Evolutionary conservation across 2,888 invertebrate species (phyloP), one percentile per base, ranked within the genome.

Genomic region (Eretmocerus hayati): DNA sequence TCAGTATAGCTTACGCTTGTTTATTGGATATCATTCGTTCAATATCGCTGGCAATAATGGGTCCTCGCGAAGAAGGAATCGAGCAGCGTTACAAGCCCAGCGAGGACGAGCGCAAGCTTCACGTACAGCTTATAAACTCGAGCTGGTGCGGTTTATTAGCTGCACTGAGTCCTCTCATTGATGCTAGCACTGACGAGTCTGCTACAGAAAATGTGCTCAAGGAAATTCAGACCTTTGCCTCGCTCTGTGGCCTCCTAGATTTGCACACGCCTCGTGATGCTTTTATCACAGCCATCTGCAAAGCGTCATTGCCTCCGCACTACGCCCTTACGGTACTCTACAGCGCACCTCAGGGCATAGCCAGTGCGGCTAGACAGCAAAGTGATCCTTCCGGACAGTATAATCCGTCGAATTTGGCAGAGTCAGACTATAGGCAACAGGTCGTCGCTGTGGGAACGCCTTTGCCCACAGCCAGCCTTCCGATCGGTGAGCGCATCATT

Each of bases 361-460:
- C 68, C 61, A 74, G 62, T 61, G 67, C 59, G 13, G 59, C 63
- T 0, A 46, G 45, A n/a, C 49, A 42, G 15, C 46, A 46, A 3
- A 49, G 42, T 13, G 69, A 62, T 18, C 42, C 26, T 4, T 46
- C 53, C 20, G 59, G 39, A n/a, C 54, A 69, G 18, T 72, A 67
- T 39, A 69, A 67, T 55, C 69, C 65, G 62, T 64, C 62, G 4
- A 64, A 63, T 26, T 67, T 72, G 45, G 72, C 75, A n/a, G 85
- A 87, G 56, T 81, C 82, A 43, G 91, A 90, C 72, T 87, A 85
- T 70, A 76, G 89, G 22, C 93, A 91, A 65, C 96, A 97, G 75
- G 93, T 97, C 54, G 94, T 97, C 37, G 96, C 94, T 56, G 94
- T 97, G 52, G 97, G 97, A 20, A 94, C 95, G 1, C 91, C 95